Evolutionary conservation across 2,113 vertebrate genomes (phyloP).

Genomic region (Rattus norvegicus): GRCr8 NC_086025.1:130877501-130878000

Average conservation of each 20-base stretch:
- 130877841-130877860: neutral
- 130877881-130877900: neutral
- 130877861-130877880: neutral
- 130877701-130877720: neutral
- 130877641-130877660: neutral
- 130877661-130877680: neutral
- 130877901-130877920: neutral
- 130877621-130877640: neutral
- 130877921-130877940: neutral
- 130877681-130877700: too few relatives aligned
- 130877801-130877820: constrained; percentile 11
- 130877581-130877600: neutral
- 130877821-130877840: neutral
- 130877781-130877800: neutral
- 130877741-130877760: neutral
- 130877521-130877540: neutral
- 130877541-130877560: too few relatives aligned
- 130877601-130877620: neutral
- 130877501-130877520: neutral
- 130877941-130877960: rapidly evolving
- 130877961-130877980: neutral
- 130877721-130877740: too few relatives aligned
- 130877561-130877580: neutral
- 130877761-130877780: neutral
- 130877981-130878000: neutral